Percentiles rank a stretch among this genome's conserved stretches.
Evolutionary conservation across 2,113 vertebrate species (phyloP).

Genomic region (Chamaetylas fuelleborni): DNA sequence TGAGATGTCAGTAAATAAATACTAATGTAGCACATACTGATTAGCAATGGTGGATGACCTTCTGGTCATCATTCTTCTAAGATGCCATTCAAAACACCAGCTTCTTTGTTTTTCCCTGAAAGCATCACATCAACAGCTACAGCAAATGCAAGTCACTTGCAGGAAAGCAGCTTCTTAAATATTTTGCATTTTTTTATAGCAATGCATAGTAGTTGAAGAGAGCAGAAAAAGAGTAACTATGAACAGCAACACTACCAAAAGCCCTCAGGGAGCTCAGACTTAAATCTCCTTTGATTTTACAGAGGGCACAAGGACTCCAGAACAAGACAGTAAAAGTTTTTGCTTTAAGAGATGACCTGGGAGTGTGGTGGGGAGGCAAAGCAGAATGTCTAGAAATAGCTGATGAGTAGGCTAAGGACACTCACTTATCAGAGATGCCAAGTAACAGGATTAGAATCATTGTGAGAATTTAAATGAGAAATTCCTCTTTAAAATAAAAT

Average conservation of each 20-base stretch:
- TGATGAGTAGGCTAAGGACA: not conserved
- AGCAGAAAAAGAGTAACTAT: not conserved
- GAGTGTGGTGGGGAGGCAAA: rapidly evolving
- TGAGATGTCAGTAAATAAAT: not conserved
- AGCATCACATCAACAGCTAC: not conserved
- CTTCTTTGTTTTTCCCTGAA: not conserved
- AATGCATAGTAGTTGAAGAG: not conserved
- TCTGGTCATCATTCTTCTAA: not conserved
- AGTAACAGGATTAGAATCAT: not conserved
- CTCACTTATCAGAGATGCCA: not conserved
- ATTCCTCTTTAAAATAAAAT: not conserved
- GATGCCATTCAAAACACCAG: not conserved
- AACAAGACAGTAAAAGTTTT: not conserved
- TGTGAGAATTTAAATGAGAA: not conserved
- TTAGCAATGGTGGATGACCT: not conserved
- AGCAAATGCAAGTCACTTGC: not conserved
- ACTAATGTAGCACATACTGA: not conserved
- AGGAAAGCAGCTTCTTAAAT: not conserved
- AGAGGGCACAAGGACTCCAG: not conserved
- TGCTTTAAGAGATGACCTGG: not conserved
- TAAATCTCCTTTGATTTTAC: not conserved
- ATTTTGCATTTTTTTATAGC: not conserved
- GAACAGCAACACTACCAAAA: not conserved
- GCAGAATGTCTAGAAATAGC: not conserved
- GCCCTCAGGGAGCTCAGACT: not conserved